Evolutionary conservation across 2,888 invertebrate species (phyloP), one percentile per base, ranked within the genome.

Genomic region (Spilarctia lutea): DNA sequence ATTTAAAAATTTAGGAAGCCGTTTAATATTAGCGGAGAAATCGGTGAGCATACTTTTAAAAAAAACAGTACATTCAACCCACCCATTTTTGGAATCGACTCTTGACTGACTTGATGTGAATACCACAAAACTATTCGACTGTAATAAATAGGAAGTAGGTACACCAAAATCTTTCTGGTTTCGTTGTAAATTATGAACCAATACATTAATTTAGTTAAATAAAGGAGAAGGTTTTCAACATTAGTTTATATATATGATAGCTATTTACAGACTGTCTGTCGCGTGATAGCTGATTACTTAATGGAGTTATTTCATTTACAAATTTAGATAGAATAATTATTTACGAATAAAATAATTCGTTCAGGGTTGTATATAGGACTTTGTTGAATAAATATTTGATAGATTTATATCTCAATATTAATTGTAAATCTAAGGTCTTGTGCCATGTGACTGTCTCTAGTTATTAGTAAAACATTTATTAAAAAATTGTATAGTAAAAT

Each of bases 211-310:
- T 60, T 39, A 20, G 35, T 30, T 56, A 33, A 65, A 30, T 48
- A 16, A 72, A 35, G 56, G 6, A 42, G 45, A 42, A 68, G 20
- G 60, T 60, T 60, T 68, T 33, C 11, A 35, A 27, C 52, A 56
- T 65, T 27, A 60, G 39, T 42, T 42, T 16, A 35, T 35, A 35
- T 33, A 35, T 20, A 42, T 60, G 10, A 60, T 18, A 66, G 33
- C 30, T 30, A 30, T 45, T 27, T 45, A 30, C 27, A 8, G 45
- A 72, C 52, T 74, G 65, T 27, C 68, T 63, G 71, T 83, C 70
- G 78, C 78, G 76, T 80, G 84, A 63, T 74, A 39, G 33, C 33
- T 80, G 73, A 79, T 81, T 48, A 68, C 60, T 35, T 20, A 67
- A 56, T 45, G 30, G 56, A 30, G 52, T 71, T 60, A 39, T 73